Conservation (phyloP, 2,888 invertebrate species). For the Vandiemenella viatica region DNA sequence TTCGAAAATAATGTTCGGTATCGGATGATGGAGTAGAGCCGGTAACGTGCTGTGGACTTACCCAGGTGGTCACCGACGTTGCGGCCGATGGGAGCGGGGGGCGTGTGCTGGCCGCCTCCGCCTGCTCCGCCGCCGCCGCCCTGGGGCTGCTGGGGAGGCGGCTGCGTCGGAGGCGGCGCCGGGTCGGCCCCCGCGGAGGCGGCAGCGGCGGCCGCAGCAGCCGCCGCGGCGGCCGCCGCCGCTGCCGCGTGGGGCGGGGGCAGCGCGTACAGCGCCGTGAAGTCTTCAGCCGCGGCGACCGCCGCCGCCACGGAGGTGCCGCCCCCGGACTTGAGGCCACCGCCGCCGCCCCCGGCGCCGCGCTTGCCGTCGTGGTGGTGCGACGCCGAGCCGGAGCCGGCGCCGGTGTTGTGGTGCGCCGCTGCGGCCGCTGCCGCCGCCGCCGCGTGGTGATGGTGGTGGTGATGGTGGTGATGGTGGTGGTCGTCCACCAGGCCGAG, state of each 20-base stretch:
- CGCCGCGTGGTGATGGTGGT: constrained; percentile 21
- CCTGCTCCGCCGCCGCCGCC: constrained; percentile 1
- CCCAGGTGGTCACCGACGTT: constrained; percentile 15
- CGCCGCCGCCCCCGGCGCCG: constrained; percentile 26
- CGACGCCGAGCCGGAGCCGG: constrained; percentile 19
- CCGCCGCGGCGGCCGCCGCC: not conserved
- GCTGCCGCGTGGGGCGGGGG: not conserved
- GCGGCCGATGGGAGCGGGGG: constrained; percentile 10
- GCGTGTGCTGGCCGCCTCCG: constrained; percentile 10
- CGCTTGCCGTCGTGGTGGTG: constrained; percentile 19
- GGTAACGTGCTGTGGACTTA: too few relatives aligned
- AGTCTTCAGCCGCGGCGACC: constrained; percentile 23
- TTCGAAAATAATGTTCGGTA: too few relatives aligned
- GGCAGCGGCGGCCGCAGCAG: not conserved
- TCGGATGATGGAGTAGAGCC: too few relatives aligned
- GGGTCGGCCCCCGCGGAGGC: not conserved
- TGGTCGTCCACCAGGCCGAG: constrained; percentile 69
- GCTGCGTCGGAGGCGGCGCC: constrained; percentile 12
- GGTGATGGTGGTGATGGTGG: constrained; percentile 36
- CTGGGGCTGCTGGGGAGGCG: not conserved
- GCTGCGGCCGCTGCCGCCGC: constrained; percentile 20
- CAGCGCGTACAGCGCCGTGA: not conserved
- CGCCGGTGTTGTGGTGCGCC: constrained; percentile 17
- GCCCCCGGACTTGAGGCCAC: constrained; percentile 20
- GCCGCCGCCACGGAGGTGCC: too few relatives aligned